Evolutionary conservation across 2,797 vertebrate genomes (phyloP).

Genomic region (Cyprinella venusta): DNA sequence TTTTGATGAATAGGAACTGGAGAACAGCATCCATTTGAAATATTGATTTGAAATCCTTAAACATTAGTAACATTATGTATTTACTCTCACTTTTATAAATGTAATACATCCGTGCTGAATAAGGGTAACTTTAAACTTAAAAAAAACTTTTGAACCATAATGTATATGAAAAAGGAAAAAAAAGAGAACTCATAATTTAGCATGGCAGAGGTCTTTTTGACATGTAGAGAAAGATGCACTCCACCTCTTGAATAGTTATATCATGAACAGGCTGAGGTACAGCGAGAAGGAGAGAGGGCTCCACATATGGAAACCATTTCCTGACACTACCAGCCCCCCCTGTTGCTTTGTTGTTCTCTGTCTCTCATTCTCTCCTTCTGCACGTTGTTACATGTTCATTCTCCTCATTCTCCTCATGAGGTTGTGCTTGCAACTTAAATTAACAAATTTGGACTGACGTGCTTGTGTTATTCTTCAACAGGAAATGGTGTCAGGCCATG

Average conservation of each 20-base stretch:
- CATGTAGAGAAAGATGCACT: slow-evolving; percentile 58
- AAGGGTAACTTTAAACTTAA: too few species aligned
- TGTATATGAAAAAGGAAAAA: background rate
- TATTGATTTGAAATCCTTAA: background rate
- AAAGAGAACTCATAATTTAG: background rate
- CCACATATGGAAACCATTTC: slow-evolving; percentile 81
- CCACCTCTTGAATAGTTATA: slow-evolving; percentile 5
- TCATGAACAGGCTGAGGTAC: background rate
- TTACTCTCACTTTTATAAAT: background rate
- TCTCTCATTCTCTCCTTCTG: slow-evolving; percentile 28
- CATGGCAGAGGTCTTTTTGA: slow-evolving; percentile 43
- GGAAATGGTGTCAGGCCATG: slow-evolving; percentile 44
- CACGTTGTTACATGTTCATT: slow-evolving; percentile 34
- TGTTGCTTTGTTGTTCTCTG: background rate
- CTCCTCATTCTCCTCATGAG: background rate
- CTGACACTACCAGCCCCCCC: slow-evolving; percentile 62
- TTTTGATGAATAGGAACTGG: background rate
- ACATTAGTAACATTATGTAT: background rate
- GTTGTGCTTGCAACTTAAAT: slow-evolving; percentile 26
- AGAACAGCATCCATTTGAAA: background rate
- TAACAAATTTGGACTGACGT: slow-evolving; percentile 36
- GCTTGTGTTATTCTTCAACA: slow-evolving; percentile 45
- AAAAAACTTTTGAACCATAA: background rate
- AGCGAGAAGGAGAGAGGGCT: slow-evolving; percentile 14
- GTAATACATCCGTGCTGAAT: background rate